Conservation (phyloP, 2,888 invertebrate genomes). For the Dugesia japonica region DNA sequence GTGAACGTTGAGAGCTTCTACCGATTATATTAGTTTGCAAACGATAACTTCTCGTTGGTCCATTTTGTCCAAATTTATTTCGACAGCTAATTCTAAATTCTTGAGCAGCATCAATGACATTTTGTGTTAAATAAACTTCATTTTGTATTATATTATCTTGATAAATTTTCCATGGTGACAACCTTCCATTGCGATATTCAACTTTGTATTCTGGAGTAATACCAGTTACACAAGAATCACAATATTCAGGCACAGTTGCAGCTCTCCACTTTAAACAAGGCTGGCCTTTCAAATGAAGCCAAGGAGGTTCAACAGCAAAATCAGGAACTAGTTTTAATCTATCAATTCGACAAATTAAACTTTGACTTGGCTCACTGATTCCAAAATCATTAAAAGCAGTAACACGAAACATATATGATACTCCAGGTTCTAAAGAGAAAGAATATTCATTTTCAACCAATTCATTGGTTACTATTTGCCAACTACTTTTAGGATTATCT, state of each 20-base stretch:
- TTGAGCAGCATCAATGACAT: neutral
- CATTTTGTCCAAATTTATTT: constrained; percentile 31
- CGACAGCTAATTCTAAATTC: constrained; percentile 34
- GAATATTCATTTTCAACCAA: constrained; percentile 20
- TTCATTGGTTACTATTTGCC: constrained; percentile 2
- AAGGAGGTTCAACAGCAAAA: constrained; percentile 29
- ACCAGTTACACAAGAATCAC: constrained; percentile 30
- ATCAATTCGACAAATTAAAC: constrained; percentile 23
- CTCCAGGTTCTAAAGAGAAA: constrained; percentile 61
- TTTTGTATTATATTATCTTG: constrained; percentile 13
- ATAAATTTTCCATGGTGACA: constrained; percentile 25
- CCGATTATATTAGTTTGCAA: constrained; percentile 14
- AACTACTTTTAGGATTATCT: constrained; percentile 24
- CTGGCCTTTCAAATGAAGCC: constrained; percentile 28
- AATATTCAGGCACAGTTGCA: constrained; percentile 33
- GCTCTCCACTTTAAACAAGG: constrained; percentile 31
- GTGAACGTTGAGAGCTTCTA: neutral
- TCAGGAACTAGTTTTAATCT: constrained; percentile 28
- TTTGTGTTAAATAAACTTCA: constrained; percentile 9
- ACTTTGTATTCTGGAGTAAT: constrained; percentile 30
- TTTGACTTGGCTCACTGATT: constrained; percentile 70
- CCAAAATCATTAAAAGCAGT: constrained; percentile 90
- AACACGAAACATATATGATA: constrained; percentile 83
- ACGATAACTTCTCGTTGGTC: constrained; percentile 30
- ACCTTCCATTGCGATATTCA: constrained; percentile 29